Percentiles rank a stretch among this genome's conserved stretches.
Evolutionary conservation across 2,888 invertebrate species (phyloP).

Genomic region (Arge pagana): DNA sequence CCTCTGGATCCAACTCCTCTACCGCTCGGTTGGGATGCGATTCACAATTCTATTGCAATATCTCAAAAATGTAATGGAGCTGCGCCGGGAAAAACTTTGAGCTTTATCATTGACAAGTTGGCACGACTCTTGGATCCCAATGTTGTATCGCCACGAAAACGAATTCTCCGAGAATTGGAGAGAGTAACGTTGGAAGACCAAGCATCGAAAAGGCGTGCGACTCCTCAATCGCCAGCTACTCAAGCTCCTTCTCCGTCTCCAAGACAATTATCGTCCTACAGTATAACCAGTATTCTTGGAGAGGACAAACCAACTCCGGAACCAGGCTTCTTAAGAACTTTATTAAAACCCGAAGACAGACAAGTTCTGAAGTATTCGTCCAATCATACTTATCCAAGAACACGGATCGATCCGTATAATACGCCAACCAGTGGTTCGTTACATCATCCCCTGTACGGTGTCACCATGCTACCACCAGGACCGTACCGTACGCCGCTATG

Average conservation of each 20-base stretch:
- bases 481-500: conserved; percentile 60
- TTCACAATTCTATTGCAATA: conserved; percentile 34
- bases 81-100: conserved; percentile 46
- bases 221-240: conserved; percentile 44
- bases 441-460: conserved; percentile 54
- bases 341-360: conserved; percentile 53
- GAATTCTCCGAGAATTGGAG: conserved; percentile 81
- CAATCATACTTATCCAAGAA: conserved; percentile 50
- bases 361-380: conserved; percentile 52
- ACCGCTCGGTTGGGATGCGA: conserved; percentile 36
- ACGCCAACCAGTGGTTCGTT: conserved; percentile 47
- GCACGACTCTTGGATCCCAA: conserved; percentile 57
- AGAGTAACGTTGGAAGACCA: conserved; percentile 74
- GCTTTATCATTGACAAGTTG: conserved; percentile 52
- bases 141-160: conserved; percentile 81
- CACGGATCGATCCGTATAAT: conserved; percentile 49
- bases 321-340: conserved; percentile 52
- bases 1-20: conserved; percentile 64
- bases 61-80: conserved; percentile 40
- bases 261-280: conserved; percentile 72
- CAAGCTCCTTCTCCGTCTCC: conserved; percentile 45
- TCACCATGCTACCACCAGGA: conserved; percentile 56
- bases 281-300: conserved; percentile 82
- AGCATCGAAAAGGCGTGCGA: conserved; percentile 64
- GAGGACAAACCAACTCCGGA: conserved; percentile 63